Evolutionary conservation across 1,140 invertebrate genomes (phyloP).

Genomic region (Nylanderia fulva): DNA sequence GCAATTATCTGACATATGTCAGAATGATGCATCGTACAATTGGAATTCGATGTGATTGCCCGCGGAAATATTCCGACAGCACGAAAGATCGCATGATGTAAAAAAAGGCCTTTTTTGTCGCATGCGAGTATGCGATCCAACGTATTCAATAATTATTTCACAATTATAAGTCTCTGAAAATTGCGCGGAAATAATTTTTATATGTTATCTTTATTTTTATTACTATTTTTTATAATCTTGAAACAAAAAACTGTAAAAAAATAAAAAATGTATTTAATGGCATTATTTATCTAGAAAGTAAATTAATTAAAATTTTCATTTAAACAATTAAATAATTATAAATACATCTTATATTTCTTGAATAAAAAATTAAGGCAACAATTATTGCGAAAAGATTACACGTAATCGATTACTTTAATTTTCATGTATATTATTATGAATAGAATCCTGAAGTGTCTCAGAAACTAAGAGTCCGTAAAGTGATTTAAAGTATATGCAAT

Average conservation of each 20-base stretch:
- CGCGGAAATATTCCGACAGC: background rate
- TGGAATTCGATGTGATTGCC: slow-evolving; percentile 30
- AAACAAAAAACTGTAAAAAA: background rate
- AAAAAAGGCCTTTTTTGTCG: background rate
- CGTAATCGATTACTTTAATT: too few species aligned
- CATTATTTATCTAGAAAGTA: background rate
- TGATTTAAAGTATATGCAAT: too few species aligned
- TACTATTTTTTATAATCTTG: background rate
- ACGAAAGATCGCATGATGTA: slow-evolving; percentile 38
- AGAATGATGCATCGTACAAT: slow-evolving; percentile 9
- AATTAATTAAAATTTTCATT: background rate
- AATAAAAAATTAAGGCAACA: too few species aligned
- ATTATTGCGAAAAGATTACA: too few species aligned
- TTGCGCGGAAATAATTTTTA: background rate
- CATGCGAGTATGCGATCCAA: background rate
- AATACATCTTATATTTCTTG: too few species aligned
- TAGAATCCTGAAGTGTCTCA: too few species aligned
- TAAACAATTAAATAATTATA: background rate
- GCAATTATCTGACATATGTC: background rate
- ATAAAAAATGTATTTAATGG: too few species aligned
- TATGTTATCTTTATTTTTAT: background rate
- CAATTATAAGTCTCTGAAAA: background rate
- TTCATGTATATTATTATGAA: too few species aligned
- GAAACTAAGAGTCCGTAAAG: too few species aligned
- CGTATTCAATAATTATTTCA: background rate